Percentiles rank a stretch among this genome's conserved stretches.
phyloP scores from a whole-genome alignment of 2,888 invertebrate species.

The Neria commutata region DNA sequence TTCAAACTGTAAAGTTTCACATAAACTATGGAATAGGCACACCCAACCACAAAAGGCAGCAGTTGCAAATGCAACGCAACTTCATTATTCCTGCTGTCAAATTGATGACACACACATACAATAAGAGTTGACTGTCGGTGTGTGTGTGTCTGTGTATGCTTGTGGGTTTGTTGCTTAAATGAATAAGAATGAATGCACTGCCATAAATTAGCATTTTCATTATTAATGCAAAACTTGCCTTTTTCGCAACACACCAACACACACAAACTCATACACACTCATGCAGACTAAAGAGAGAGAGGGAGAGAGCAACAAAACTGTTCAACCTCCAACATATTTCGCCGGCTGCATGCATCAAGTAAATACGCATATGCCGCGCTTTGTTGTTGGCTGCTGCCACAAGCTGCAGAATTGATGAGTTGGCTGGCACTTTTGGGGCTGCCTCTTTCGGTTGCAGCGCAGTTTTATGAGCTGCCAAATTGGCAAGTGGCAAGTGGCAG shows the following conservation, averaged over 20 bases:
- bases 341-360: background rate
- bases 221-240: constrained; percentile 15
- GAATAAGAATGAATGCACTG: constrained; percentile 8
- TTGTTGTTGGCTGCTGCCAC: background rate
- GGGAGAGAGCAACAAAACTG: too few species aligned
- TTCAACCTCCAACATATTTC: too few species aligned
- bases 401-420: background rate
- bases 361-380: background rate
- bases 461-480: background rate
- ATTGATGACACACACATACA: too few species aligned
- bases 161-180: background rate
- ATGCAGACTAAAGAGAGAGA: too few species aligned
- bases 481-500: too few species aligned
- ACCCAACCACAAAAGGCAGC: too few species aligned
- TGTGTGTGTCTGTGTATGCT: background rate
- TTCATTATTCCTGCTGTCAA: constrained; percentile 10
- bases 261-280: too few species aligned
- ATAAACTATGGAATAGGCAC: too few species aligned
- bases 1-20: too few species aligned
- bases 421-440: background rate
- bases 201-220: constrained; percentile 17
- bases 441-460: background rate
- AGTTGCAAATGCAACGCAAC: too few species aligned
- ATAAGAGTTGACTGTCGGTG: too few species aligned
- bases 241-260: too few species aligned